Conservation (phyloP, 2,888 invertebrate species). For the Machimus atricapillus region DNA sequence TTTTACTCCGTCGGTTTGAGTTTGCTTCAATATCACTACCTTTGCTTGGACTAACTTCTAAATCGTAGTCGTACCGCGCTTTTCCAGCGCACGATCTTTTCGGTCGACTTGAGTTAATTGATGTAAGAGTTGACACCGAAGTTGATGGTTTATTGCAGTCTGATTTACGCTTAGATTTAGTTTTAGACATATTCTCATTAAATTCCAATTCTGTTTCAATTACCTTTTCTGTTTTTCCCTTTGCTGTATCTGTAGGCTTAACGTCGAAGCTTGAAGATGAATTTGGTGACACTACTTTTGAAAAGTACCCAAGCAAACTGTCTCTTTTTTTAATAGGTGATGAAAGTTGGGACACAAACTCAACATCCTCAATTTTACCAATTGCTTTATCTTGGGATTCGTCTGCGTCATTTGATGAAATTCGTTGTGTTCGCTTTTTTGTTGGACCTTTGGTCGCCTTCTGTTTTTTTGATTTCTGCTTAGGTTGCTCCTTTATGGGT, state of each 20-base stretch:
- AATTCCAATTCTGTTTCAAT: neutral
- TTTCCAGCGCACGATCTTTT: constrained; percentile 57
- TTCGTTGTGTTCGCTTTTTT: neutral
- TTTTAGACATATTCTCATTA: neutral
- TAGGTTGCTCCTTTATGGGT: neutral
- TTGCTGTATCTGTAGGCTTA: neutral
- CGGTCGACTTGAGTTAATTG: constrained; percentile 53
- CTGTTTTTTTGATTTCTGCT: neutral
- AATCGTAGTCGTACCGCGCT: constrained; percentile 57
- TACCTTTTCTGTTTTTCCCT: constrained; percentile 25
- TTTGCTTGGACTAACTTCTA: constrained; percentile 53
- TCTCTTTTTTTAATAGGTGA: constrained; percentile 69
- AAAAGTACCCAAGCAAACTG: constrained; percentile 69
- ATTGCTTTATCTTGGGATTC: neutral
- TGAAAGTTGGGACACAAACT: constrained; percentile 66
- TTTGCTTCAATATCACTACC: constrained; percentile 34
- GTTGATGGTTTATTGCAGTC: neutral
- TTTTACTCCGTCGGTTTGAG: neutral
- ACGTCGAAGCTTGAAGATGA: neutral
- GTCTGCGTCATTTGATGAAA: neutral
- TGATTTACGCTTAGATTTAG: neutral
- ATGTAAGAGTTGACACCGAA: neutral
- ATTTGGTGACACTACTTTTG: constrained; percentile 60
- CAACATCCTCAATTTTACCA: constrained; percentile 47
- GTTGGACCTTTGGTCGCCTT: neutral